Conservation (phyloP, 2,797 vertebrate genomes). For the Acrossocheilus wenchowensis region DNA sequence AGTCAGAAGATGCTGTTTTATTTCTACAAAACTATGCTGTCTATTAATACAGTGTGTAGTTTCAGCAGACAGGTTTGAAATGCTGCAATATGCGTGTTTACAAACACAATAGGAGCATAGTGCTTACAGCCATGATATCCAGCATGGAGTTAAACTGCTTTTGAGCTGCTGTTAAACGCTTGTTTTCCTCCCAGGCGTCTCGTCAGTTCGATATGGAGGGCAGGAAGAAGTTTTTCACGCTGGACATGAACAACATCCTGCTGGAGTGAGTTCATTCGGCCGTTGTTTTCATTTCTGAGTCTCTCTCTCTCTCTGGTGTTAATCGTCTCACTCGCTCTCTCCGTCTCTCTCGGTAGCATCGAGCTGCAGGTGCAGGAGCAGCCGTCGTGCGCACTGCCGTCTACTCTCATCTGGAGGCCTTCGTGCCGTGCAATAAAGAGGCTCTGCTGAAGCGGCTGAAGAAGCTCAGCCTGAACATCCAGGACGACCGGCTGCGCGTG, state of each 20-base stretch:
- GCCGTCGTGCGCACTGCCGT: constrained; percentile 84
- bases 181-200: constrained; percentile 82
- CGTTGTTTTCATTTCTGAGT: background rate
- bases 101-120: background rate
- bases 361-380: constrained; percentile 96
- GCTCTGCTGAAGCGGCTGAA: constrained; percentile 94
- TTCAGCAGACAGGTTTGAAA: background rate
- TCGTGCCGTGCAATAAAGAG: constrained; percentile 96
- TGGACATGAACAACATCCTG: constrained; percentile 99
- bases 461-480: constrained; percentile 95
- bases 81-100: background rate
- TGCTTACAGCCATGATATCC: background rate
- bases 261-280: constrained; percentile 86
- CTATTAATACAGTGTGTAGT: background rate
- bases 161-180: background rate
- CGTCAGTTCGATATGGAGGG: constrained; percentile 96
- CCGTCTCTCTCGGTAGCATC: constrained; percentile 78
- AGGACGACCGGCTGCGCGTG: constrained; percentile 93
- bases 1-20: background rate
- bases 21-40: background rate
- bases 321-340: constrained; percentile 5
- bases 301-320: background rate
- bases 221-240: constrained; percentile 98
- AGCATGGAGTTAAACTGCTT: background rate
- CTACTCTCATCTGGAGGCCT: constrained; percentile 94